Evolutionary conservation across 1,140 invertebrate genomes (phyloP).

Genomic region (Pollicipes pollicipes): DNA sequence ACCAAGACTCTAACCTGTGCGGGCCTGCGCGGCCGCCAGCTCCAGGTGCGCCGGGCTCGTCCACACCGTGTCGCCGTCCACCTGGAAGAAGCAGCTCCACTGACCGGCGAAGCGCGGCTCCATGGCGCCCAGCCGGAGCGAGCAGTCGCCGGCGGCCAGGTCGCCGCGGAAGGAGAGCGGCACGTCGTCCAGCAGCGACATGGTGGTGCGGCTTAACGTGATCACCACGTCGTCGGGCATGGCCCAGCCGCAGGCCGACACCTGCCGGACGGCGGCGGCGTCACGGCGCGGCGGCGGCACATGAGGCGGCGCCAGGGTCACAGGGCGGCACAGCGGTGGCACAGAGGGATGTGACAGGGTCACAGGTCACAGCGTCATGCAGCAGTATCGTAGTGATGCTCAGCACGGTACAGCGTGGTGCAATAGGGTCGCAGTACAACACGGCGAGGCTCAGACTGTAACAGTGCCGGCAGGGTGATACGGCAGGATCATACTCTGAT

Average conservation of each 20-base stretch:
- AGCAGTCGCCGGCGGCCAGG: background rate
- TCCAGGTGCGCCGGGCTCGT: background rate
- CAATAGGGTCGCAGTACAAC: too few relatives aligned
- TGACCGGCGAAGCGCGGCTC: background rate
- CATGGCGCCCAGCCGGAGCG: background rate
- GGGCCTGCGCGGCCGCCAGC: background rate
- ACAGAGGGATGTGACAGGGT: too few relatives aligned
- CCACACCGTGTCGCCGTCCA: background rate
- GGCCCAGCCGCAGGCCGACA: background rate
- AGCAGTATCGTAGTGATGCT: too few relatives aligned
- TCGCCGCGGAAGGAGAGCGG: background rate
- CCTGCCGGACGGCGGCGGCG: background rate
- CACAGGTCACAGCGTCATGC: too few relatives aligned
- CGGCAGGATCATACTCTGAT: too few relatives aligned
- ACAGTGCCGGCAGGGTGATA: too few relatives aligned
- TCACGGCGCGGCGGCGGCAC: too few relatives aligned
- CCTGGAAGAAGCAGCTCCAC: background rate
- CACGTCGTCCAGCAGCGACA: background rate
- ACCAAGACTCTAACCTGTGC: background rate
- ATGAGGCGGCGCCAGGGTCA: too few relatives aligned
- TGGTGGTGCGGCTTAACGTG: background rate
- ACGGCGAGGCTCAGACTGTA: too few relatives aligned
- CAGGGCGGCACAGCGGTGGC: too few relatives aligned
- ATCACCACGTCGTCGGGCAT: background rate
- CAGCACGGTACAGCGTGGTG: too few relatives aligned